Percentiles rank a stretch among this genome's conserved stretches.
phyloP scores from a whole-genome alignment of 1,140 invertebrate genomes.

The Kradibia gibbosae region DNA sequence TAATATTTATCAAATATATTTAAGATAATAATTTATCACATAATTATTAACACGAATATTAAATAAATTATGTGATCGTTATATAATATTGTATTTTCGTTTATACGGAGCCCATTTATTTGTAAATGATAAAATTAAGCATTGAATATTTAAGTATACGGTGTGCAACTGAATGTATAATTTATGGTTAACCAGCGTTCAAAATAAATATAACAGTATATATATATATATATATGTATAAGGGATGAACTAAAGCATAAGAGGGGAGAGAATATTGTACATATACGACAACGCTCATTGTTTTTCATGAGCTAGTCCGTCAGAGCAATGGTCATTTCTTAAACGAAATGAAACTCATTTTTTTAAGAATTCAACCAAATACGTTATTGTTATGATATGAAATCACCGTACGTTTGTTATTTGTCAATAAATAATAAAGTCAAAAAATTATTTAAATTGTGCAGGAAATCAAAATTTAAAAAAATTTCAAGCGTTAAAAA shows the following conservation, averaged over 20 bases:
- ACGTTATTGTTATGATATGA: not conserved
- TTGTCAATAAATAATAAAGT: not conserved
- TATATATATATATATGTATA: constrained; percentile 7
- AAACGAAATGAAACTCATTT: not conserved
- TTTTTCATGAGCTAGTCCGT: constrained; percentile 57
- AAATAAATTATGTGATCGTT: no score
- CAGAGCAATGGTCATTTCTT: constrained; percentile 56
- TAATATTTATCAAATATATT: no score
- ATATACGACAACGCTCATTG: constrained; percentile 52
- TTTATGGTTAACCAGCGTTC: constrained; percentile 14
- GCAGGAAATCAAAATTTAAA: no score
- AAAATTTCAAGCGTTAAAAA: no score
- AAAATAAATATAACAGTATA: constrained; percentile 24
- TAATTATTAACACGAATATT: no score
- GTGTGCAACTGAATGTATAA: not conserved
- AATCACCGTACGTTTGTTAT: not conserved
- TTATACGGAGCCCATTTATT: not conserved
- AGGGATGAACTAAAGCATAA: constrained; percentile 9
- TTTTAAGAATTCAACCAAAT: not conserved
- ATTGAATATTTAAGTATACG: not conserved
- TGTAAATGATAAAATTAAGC: constrained; percentile 27
- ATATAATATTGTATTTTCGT: no score
- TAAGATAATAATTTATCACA: no score
- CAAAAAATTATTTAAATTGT: no score
- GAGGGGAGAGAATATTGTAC: not conserved